A percentile compares a stretch with the other conserved stretches of the same genome.
Evolutionary conservation across 2,888 invertebrate species (phyloP).

Genomic region (Hydroisotoma schaefferi): DNA sequence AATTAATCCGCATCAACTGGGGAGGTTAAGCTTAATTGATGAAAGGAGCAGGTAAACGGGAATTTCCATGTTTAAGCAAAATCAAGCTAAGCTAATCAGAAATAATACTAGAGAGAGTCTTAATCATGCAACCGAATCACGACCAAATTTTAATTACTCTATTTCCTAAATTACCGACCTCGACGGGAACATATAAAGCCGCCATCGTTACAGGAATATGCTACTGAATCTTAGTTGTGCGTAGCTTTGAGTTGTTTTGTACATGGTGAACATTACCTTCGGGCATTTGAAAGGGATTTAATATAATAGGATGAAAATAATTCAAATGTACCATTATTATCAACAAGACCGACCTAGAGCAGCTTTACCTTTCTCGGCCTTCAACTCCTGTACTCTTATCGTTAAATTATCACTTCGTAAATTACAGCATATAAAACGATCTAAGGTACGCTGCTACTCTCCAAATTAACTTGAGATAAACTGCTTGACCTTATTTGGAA

Average conservation of each 20-base stretch:
- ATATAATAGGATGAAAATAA: slow-evolving; percentile 15
- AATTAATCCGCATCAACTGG: slow-evolving; percentile 4
- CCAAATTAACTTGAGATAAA: slow-evolving; percentile 6
- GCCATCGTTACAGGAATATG: neutral
- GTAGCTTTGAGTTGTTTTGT: neutral
- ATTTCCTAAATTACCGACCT: slow-evolving; percentile 8
- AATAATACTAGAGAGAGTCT: slow-evolving; percentile 6
- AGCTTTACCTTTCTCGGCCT: slow-evolving; percentile 10
- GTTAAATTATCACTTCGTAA: slow-evolving; percentile 28
- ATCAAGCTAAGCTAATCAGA: slow-evolving; percentile 11
- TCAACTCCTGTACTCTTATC: slow-evolving; percentile 5
- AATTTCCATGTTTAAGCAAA: slow-evolving; percentile 2
- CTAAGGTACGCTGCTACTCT: slow-evolving; percentile 11
- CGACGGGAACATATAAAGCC: neutral
- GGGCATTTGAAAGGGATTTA: too few species aligned
- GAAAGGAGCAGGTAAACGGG: neutral
- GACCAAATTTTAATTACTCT: slow-evolving; percentile 24
- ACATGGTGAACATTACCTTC: neutral
- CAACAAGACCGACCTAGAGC: too few species aligned
- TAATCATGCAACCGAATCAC: slow-evolving; percentile 22
- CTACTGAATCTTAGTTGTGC: neutral
- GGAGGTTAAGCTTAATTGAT: too few species aligned
- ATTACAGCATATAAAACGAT: slow-evolving; percentile 21
- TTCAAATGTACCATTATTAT: slow-evolving; percentile 12
- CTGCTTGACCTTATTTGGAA: slow-evolving; percentile 14